phyloP scores from a whole-genome alignment of 2,113 vertebrate genomes.

The Chloroceryle aenea region DNA sequence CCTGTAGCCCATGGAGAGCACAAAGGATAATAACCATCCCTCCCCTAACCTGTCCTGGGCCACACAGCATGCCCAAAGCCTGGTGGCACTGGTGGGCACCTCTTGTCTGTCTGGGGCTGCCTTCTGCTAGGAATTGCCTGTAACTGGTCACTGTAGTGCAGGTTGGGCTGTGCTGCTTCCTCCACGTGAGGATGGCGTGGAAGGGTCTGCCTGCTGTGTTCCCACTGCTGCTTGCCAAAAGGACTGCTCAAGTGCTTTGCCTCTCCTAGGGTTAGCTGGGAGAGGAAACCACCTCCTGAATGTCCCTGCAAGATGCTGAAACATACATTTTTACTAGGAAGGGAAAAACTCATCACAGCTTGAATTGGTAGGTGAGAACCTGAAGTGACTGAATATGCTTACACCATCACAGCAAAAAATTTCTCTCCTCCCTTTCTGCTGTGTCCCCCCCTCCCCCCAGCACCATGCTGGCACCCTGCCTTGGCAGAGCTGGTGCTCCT shows the following conservation, averaged over 20 bases:
- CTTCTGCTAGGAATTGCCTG: background rate
- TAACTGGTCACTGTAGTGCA: background rate
- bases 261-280: background rate
- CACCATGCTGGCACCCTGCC: fast-evolving
- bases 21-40: background rate
- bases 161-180: background rate
- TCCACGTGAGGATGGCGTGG: background rate
- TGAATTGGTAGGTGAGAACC: background rate
- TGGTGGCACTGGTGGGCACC: background rate
- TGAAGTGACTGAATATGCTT: background rate
- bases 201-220: background rate
- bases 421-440: background rate
- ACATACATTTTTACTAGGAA: background rate
- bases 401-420: background rate
- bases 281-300: background rate
- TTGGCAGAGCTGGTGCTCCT: background rate
- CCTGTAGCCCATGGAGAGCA: background rate
- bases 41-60: background rate
- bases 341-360: background rate
- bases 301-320: background rate
- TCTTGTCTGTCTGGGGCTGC: background rate
- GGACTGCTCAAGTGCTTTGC: background rate
- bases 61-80: background rate
- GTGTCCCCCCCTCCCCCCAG: background rate
- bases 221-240: background rate